phyloP scores from a whole-genome alignment of 2,113 vertebrate genomes.

The Bufo bufo region DNA sequence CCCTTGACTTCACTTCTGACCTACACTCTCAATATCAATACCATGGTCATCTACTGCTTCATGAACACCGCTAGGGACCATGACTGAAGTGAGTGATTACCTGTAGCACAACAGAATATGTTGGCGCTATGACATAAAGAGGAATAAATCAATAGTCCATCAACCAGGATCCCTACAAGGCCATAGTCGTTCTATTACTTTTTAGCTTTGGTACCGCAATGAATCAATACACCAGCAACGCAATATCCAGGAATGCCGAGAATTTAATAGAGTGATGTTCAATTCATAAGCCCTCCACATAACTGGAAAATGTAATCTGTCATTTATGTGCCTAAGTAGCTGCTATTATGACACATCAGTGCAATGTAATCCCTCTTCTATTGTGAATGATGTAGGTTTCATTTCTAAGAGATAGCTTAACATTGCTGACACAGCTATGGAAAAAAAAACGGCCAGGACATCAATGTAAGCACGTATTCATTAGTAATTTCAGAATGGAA shows the following conservation, averaged over 20 bases:
- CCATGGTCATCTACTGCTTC: neutral
- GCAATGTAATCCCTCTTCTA: constrained; percentile 46
- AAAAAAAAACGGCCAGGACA: neutral
- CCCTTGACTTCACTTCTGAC: neutral
- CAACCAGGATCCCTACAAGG: too few species aligned
- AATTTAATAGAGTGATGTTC: constrained; percentile 9
- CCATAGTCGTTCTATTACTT: neutral
- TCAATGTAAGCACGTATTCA: constrained; percentile 21
- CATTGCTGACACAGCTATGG: constrained; percentile 44
- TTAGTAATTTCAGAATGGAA: constrained; percentile 25
- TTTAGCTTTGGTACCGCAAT: neutral
- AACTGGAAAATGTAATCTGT: constrained; percentile 27
- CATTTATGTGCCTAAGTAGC: constrained; percentile 23
- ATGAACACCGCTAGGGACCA: neutral
- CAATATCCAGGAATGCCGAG: neutral
- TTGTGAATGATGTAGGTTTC: constrained; percentile 29
- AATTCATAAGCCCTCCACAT: constrained; percentile 27
- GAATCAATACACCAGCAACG: neutral
- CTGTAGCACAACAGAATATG: neutral
- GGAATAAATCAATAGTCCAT: neutral
- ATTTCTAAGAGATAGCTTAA: constrained; percentile 25
- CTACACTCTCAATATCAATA: neutral
- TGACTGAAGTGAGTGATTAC: neutral
- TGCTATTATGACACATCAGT: constrained; percentile 29
- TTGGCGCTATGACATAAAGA: neutral